Conservation (phyloP, 2,888 invertebrate genomes). For the Hirtodrosophila trivittata region DNA sequence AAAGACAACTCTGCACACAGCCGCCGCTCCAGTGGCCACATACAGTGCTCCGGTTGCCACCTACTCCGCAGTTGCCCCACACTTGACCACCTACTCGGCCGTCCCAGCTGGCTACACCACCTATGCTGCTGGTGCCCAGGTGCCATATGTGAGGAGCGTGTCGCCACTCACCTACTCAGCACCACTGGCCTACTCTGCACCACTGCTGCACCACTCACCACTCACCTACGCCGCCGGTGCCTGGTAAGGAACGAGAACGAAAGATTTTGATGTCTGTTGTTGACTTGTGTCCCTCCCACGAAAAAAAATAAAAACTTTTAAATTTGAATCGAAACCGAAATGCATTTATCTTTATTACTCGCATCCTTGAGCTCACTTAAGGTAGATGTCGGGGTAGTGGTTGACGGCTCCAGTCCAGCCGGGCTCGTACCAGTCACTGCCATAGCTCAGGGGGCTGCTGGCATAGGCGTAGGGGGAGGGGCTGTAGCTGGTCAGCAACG, state of each 20-base stretch:
- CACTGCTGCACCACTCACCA: constrained; percentile 57
- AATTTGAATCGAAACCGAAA: constrained; percentile 15
- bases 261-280: constrained; percentile 69
- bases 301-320: constrained; percentile 36
- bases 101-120: constrained; percentile 14
- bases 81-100: constrained; percentile 25
- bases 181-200: constrained; percentile 61
- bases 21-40: constrained; percentile 35
- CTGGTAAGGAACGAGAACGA: constrained; percentile 70
- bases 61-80: constrained; percentile 13
- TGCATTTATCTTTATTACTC: constrained; percentile 6
- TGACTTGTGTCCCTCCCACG: constrained; percentile 52
- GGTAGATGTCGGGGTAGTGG: constrained; percentile 62
- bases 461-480: constrained; percentile 53
- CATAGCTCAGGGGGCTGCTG: constrained; percentile 52
- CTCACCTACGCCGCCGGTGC: constrained; percentile 68
- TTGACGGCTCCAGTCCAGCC: constrained; percentile 56
- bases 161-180: constrained; percentile 42
- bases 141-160: constrained; percentile 4
- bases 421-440: constrained; percentile 59
- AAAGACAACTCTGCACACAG: constrained; percentile 71
- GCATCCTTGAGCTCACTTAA: constrained; percentile 40
- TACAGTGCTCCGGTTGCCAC: constrained; percentile 1
- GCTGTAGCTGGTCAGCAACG: constrained; percentile 65
- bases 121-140: constrained; percentile 28